phyloP scores from a whole-genome alignment of 2,888 invertebrate species.

The Himalopsyche tibetana region DNA sequence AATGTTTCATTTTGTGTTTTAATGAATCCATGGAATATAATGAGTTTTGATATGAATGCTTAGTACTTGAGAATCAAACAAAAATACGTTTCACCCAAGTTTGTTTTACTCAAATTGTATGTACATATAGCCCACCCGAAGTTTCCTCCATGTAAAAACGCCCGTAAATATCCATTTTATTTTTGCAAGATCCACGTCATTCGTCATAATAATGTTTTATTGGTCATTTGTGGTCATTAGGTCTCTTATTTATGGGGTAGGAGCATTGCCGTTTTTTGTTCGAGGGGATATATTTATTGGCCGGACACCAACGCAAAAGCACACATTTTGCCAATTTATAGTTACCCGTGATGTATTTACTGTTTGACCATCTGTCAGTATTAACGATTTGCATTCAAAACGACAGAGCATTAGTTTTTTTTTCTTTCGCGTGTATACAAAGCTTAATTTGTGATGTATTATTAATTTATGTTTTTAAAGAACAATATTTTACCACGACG shows the following conservation, averaged over 20 bases:
- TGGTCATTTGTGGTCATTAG: slow-evolving; percentile 64
- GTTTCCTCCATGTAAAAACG: not conserved
- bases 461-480: too few species aligned
- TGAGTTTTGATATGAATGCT: too few species aligned
- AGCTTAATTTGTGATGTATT: too few species aligned
- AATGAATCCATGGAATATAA: too few species aligned
- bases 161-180: slow-evolving; percentile 15
- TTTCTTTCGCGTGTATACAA: not conserved
- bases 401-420: slow-evolving; percentile 1
- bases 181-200: slow-evolving; percentile 2
- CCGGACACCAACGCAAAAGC: not conserved
- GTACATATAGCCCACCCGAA: too few species aligned
- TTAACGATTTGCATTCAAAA: not conserved
- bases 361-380: slow-evolving; percentile 1
- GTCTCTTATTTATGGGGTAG: slow-evolving; percentile 59
- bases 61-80: too few species aligned
- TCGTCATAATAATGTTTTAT: slow-evolving; percentile 59
- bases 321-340: slow-evolving; percentile 18
- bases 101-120: too few species aligned
- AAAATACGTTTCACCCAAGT: too few species aligned
- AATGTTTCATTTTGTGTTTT: too few species aligned
- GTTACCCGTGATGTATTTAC: not conserved
- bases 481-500: too few species aligned
- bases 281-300: slow-evolving; percentile 22
- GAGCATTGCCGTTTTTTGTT: slow-evolving; percentile 54